Conservation (phyloP, 2,797 vertebrate genomes). For the Neomorphus geoffroyi region DNA sequence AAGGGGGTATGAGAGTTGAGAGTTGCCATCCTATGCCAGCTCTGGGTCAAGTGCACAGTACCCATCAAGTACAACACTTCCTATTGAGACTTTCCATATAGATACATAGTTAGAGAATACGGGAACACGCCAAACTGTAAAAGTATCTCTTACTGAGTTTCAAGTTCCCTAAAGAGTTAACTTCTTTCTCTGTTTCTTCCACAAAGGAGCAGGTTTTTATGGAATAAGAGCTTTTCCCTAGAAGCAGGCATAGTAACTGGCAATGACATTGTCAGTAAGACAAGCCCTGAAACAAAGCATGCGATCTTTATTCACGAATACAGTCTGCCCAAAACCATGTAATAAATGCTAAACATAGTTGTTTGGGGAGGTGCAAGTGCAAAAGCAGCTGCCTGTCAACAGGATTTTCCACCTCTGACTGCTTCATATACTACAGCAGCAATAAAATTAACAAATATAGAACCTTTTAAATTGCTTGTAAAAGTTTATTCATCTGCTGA, state of each 20-base stretch:
- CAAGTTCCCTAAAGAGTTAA: background rate
- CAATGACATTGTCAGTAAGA: background rate
- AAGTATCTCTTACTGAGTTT: accelerated
- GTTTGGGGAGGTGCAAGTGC: background rate
- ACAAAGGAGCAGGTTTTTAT: background rate
- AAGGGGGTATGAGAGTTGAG: background rate
- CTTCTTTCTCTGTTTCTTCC: background rate
- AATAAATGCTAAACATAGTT: background rate
- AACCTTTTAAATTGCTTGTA: background rate
- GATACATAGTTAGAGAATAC: accelerated
- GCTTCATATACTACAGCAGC: background rate
- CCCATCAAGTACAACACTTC: background rate
- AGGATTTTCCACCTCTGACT: background rate
- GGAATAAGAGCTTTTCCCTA: background rate
- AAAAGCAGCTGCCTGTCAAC: background rate
- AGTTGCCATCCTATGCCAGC: background rate
- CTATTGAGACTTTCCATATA: accelerated
- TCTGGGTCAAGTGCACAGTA: background rate
- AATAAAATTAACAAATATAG: background rate
- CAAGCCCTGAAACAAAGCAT: background rate
- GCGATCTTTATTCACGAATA: accelerated
- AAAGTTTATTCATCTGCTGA: background rate
- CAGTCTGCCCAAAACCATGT: background rate
- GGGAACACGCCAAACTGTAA: background rate
- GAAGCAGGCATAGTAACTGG: background rate